Evolutionary conservation across 1,140 invertebrate genomes (phyloP).

Genomic region (Choristoneura fumiferana): DNA sequence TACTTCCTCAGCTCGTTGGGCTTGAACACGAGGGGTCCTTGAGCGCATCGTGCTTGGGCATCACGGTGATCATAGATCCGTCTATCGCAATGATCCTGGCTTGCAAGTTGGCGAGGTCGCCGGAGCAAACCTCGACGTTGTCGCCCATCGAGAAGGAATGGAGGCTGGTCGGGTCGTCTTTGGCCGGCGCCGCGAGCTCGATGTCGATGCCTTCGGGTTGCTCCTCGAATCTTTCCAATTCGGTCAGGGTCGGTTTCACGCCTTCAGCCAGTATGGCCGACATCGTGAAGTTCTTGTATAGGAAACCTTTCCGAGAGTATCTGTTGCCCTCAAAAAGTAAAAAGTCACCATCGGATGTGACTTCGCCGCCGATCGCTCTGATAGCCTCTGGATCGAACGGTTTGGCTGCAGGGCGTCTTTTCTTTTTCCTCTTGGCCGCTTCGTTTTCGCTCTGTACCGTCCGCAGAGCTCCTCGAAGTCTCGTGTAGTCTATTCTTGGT

Average conservation of each 20-base stretch:
- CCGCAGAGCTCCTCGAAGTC: slow-evolving; percentile 90
- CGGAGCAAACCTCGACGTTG: slow-evolving; percentile 96
- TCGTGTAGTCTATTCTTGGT: slow-evolving; percentile 97
- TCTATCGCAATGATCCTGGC: slow-evolving; percentile 96
- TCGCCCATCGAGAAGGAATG: slow-evolving; percentile 96
- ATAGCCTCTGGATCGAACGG: slow-evolving; percentile 98
- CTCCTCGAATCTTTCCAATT: slow-evolving; percentile 98
- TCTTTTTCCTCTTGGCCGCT: slow-evolving; percentile 91
- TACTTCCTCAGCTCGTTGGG: slow-evolving; percentile 95
- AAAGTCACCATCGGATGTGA: slow-evolving; percentile 97
- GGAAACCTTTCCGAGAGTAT: slow-evolving; percentile 95
- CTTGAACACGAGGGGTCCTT: slow-evolving; percentile 96
- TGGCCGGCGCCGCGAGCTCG: slow-evolving; percentile 83
- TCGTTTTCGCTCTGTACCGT: slow-evolving; percentile 88
- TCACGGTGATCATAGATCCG: slow-evolving; percentile 96
- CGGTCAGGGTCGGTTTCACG: slow-evolving; percentile 95
- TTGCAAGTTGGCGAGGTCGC: slow-evolving; percentile 96
- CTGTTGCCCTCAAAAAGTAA: slow-evolving; percentile 97
- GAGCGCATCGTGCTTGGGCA: slow-evolving; percentile 97
- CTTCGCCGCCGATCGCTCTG: slow-evolving; percentile 95
- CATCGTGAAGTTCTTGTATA: slow-evolving; percentile 97
- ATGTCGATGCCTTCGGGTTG: slow-evolving; percentile 94
- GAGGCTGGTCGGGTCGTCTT: slow-evolving; percentile 83
- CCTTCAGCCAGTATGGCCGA: slow-evolving; percentile 95
- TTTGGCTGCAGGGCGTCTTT: slow-evolving; percentile 91